Evolutionary conservation across 30 jellyfish, hydroid and myxozoan species (phyloP), one percentile per base, ranked within the genome.

Genomic region (Hydractinia echinata): DNA sequence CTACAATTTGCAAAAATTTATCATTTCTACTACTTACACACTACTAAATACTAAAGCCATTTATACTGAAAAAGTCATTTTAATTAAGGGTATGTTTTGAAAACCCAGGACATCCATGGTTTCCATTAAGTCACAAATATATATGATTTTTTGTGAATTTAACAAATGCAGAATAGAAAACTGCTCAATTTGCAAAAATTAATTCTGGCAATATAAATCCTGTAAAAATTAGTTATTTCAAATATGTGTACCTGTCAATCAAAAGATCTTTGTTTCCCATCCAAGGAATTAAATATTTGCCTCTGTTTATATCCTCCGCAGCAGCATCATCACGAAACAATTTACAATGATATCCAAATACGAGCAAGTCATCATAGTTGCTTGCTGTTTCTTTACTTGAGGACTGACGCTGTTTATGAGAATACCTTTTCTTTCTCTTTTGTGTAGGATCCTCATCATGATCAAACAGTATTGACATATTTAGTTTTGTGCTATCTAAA

Each of bases 261-360:
- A 92, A 60, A 5, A 92, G 89, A 8, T 83, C 73, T 67, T 92
- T 87, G 60, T 87, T 87, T 16, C 98, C 98, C 98, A 92, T 92
- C 98, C 98, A 92, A 4, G 98, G 95, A 4, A 92, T 92, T 77
- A 92, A 72, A 54, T 79, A 89, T 76, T 81, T 84, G 21, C 90
- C 98, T 18, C 77, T 93, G 50, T 92, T 91, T 64, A 92, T 83
- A 39, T 76, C 61, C 48, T 66, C 66, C 7, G 96, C 95, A 72
- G 67, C 77, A 3, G 62, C 84, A 56, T 92, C 95, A 76, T 92
- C 98, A 3, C 86, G 78, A 72, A 92, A 92, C 44, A 92, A 1
- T 68, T 92, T 87, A 73, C 96, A 62, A 14, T 84, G 91, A 69
- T 85, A 92, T 8, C 98, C 98, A 66, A 87, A 56, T 14, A 92